Percentiles rank a stretch among this genome's conserved stretches.
Evolutionary conservation across 2,113 vertebrate genomes (phyloP).

Genomic region (Prolemur simus): DNA sequence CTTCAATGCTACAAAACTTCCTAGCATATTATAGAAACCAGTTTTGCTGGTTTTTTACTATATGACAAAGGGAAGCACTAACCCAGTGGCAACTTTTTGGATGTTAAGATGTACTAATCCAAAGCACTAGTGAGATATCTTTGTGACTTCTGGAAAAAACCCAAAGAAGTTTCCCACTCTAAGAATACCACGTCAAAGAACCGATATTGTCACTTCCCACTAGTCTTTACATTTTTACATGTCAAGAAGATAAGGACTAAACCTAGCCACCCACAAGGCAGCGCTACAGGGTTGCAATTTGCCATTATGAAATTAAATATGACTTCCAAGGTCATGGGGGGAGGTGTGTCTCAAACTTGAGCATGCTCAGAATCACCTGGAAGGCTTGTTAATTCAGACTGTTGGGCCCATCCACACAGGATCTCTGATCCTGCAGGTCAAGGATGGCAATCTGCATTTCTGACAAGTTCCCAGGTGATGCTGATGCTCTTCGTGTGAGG

Average conservation of each 20-base stretch:
- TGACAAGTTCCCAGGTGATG: neutral
- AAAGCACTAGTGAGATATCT: neutral
- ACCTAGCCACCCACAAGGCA: neutral
- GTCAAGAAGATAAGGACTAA: neutral
- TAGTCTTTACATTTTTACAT: neutral
- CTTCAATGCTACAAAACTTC: slow-evolving; percentile 43
- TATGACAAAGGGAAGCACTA: slow-evolving; percentile 43
- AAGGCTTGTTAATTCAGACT: neutral
- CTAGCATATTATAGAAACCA: slow-evolving; percentile 62
- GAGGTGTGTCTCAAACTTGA: neutral
- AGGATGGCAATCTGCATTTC: neutral
- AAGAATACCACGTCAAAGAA: neutral
- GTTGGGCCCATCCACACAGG: too few species aligned
- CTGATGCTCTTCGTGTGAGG: neutral
- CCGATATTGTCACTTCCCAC: neutral
- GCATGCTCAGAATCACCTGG: neutral
- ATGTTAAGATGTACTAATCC: neutral
- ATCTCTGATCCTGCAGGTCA: neutral
- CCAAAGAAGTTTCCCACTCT: neutral
- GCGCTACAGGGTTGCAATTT: neutral
- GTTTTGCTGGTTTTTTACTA: slow-evolving; percentile 72
- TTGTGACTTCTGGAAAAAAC: slow-evolving; percentile 21
- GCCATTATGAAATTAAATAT: neutral
- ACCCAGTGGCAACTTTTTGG: slow-evolving; percentile 12
- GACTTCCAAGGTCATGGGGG: neutral